Percentiles rank a stretch among this genome's conserved stretches.
Evolutionary conservation across 2,113 vertebrate genomes (phyloP).

Genomic region (Oplegnathus fasciatus): DNA sequence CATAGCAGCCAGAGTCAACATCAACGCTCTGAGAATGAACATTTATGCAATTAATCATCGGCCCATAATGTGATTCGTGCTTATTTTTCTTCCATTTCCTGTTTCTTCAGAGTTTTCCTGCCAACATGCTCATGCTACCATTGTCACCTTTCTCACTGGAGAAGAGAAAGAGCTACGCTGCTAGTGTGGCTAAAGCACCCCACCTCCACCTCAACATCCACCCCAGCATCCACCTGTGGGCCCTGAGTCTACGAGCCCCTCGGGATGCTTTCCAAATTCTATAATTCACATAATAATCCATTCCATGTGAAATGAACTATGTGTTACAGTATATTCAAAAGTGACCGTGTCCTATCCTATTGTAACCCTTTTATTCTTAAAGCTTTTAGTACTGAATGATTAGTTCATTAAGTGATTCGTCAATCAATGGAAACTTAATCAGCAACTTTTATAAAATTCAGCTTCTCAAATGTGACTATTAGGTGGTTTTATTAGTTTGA

Average conservation of each 20-base stretch:
- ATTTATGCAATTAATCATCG: slow-evolving; percentile 41
- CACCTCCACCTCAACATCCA: too few species aligned
- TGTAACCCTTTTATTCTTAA: background rate
- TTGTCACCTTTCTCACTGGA: background rate
- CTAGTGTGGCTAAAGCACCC: too few species aligned
- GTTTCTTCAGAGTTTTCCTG: slow-evolving; percentile 33
- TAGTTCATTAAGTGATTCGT: background rate
- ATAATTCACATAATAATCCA: background rate
- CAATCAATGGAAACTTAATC: background rate
- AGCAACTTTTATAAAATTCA: background rate
- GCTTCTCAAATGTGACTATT: background rate
- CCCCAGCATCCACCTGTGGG: background rate
- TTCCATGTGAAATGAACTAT: background rate
- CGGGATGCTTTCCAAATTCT: too few species aligned
- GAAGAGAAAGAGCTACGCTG: too few species aligned
- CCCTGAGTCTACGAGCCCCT: background rate
- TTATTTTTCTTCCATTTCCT: slow-evolving; percentile 52
- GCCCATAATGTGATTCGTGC: slow-evolving; percentile 32
- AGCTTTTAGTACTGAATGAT: background rate
- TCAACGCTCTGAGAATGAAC: slow-evolving; percentile 28
- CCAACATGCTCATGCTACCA: background rate
- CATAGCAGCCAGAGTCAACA: slow-evolving; percentile 47
- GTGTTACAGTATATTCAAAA: too few species aligned
- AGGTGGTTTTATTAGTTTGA: background rate
- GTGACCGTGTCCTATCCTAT: background rate